Conservation (phyloP, 2,113 vertebrate species). For the Corydoras sp. region DNA sequence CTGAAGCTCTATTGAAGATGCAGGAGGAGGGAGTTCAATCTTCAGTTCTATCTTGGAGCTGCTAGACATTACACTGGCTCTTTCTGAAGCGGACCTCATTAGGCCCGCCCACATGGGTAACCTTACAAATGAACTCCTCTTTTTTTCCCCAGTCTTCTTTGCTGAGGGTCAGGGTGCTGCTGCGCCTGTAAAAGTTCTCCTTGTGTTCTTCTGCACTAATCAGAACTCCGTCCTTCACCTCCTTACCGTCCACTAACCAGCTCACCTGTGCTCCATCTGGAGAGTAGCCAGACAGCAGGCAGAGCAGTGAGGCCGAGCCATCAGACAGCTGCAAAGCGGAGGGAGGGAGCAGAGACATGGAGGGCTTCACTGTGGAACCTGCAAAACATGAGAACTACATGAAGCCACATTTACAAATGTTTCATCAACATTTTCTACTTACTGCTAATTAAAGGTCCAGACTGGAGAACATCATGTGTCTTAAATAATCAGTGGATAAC, state of each 20-base stretch:
- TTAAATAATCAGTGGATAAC: too few relatives aligned
- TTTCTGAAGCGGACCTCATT: neutral
- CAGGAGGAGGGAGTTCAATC: too few relatives aligned
- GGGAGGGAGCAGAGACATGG: constrained; percentile 33
- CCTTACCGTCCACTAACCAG: constrained; percentile 2
- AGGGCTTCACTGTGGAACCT: constrained; percentile 1
- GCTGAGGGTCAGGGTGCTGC: too few relatives aligned
- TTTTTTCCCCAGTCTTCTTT: too few relatives aligned
- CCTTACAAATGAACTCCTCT: too few relatives aligned
- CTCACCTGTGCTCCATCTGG: constrained; percentile 24
- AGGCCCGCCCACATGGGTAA: too few relatives aligned
- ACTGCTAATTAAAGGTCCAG: too few relatives aligned
- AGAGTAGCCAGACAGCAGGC: constrained; percentile 25
- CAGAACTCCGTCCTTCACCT: constrained; percentile 2
- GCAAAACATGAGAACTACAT: neutral
- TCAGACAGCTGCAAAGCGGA: constrained; percentile 26
- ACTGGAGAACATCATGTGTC: too few relatives aligned
- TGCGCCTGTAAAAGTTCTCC: neutral
- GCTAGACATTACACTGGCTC: neutral
- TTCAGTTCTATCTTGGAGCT: neutral
- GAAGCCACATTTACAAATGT: neutral
- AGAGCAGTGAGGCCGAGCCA: constrained; percentile 27
- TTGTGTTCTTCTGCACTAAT: constrained; percentile 45
- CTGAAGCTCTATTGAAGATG: neutral
- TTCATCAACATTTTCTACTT: neutral